Evolutionary conservation across 2,888 invertebrate species (phyloP).

Genomic region (Drosophila flavopinicola): DNA sequence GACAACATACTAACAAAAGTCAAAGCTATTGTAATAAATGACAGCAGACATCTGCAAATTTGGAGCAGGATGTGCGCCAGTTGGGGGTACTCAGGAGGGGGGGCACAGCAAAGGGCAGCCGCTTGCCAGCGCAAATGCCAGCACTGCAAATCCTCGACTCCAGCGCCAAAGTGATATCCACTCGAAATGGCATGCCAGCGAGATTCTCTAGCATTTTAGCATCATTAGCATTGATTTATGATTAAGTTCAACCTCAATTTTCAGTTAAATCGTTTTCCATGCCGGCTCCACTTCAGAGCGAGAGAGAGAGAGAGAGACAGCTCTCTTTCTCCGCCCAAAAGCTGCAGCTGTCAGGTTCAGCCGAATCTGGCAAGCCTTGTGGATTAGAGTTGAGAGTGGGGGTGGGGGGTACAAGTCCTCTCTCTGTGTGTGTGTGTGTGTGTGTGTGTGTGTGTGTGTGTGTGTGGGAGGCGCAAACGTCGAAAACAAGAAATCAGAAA

Average conservation of each 20-base stretch:
- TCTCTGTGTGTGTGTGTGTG: too few species aligned
- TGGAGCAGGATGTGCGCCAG: constrained; percentile 18
- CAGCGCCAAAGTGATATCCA: constrained; percentile 67
- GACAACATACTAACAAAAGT: constrained; percentile 80
- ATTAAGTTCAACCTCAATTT: constrained; percentile 83
- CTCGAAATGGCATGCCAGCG: constrained; percentile 64
- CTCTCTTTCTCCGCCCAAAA: constrained; percentile 10
- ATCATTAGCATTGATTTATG: constrained; percentile 84
- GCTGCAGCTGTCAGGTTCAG: too few species aligned
- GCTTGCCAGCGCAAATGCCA: constrained; percentile 73
- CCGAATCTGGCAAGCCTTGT: constrained; percentile 25
- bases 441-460: too few species aligned
- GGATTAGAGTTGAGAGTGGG: constrained; percentile 12
- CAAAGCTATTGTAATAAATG: constrained; percentile 84
- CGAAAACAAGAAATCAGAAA: constrained; percentile 76
- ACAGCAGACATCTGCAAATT: constrained; percentile 81
- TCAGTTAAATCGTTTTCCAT: constrained; percentile 81
- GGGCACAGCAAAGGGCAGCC: constrained; percentile 42
- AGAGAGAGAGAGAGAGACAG: too few species aligned
- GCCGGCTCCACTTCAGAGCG: constrained; percentile 40
- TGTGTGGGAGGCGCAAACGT: constrained; percentile 55
- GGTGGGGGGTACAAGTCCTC: not conserved
- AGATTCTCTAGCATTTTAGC: constrained; percentile 82
- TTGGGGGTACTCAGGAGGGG: constrained; percentile 8
- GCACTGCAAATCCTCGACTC: constrained; percentile 68